Evolutionary conservation across 2,113 vertebrate species (phyloP), one percentile per base, ranked within the genome.

Genomic region (Nibea coibor): DNA sequence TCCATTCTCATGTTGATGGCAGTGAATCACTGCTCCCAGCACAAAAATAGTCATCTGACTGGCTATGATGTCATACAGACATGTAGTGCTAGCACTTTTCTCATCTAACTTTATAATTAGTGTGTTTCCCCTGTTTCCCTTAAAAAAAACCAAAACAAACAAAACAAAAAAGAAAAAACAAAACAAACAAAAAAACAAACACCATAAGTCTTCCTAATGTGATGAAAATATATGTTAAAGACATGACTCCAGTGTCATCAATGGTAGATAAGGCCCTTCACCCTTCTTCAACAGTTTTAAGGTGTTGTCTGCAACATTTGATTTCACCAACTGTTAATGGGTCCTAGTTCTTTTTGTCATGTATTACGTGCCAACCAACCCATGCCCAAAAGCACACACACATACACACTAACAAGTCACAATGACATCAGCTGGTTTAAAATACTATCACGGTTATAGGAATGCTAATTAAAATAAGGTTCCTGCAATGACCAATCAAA

Each of bases 401-500:
- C 24, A 7, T 39, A 39, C 35, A 39, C 35, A 53, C 66, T 58
- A 48, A 78, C 78, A 67, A 68, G 69, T 31, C 45, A 35, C 69
- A 82, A 59, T 72, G 39, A 50, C 3, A 10, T 77, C 20, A n/a
- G 4, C 28, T n/a, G 57, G 16, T 79, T 89, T 31, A 70, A 82
- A 84, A 83, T 45, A 39, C 72, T 67, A 81, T 83, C 81, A 82
- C 62, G 78, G 65, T 78, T 80, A 88, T 72, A 73, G 62, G 63
- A 73, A 83, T 80, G 86, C 80, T 93, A 86, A 93, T 89, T 66
- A 84, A 91, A 93, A 92, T 88, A 91, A 92, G 80, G 78, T 81
- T 79, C 88, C 64, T 86, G 87, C 91, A 89, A 88, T 82, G 80
- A 84, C 88, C 83, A 92, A 94, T 93, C 88, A 84, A 83, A 87